Evolutionary conservation across 1,140 invertebrate species (phyloP), one percentile per base, ranked within the genome.

Genomic region (Maconellicoccus hirsutus): DNA sequence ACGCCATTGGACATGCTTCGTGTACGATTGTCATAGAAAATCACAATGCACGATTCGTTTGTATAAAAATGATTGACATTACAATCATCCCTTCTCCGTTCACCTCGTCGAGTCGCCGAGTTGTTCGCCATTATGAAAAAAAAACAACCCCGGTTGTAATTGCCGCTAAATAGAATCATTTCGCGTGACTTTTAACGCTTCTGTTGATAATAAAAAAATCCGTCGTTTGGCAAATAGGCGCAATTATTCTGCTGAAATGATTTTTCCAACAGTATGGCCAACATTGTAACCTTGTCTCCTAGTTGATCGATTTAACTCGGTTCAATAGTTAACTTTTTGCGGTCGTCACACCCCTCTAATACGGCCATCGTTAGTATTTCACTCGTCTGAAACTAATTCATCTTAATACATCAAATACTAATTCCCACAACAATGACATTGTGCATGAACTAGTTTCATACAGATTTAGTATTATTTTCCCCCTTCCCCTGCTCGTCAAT

Each of bases 311-410:
- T 66, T 66, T 66, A 52, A 66, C 22, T 66, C 61, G 61, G 19
- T 66, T 66, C 61, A 66, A 66, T 66, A 66, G 61, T 26, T 66
- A 22, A 66, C 61, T 66, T 66, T 66, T 66, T 66, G 61, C 61
- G 61, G 61, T 66, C 25, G 61, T 66, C 61, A 66, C 61, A 66
- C 61, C 61, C 61, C 61, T 26, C 21, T 16, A 66, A 66, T 66
- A 66, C 22, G 19, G 61, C 22, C 14, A 25, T 66, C 10, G 61
- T 66, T 25, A 26, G 3, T 66, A 16, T 66, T 23, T 66, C 25
- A 66, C 61, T 66, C 61, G 61, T 66, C 61, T 66, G 61, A 66
- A 66, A 66, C 61, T 66, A 66, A 66, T 66, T 66, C 61, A 66
- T 66, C 61, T 66, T 26, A 66, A 66, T 66, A 66, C 61, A 66